These are phyloP conservation scores for Enteromius paludinosus DNA, from an alignment of 2,797 vertebrate species.

Conservation along the genomic window DNA sequence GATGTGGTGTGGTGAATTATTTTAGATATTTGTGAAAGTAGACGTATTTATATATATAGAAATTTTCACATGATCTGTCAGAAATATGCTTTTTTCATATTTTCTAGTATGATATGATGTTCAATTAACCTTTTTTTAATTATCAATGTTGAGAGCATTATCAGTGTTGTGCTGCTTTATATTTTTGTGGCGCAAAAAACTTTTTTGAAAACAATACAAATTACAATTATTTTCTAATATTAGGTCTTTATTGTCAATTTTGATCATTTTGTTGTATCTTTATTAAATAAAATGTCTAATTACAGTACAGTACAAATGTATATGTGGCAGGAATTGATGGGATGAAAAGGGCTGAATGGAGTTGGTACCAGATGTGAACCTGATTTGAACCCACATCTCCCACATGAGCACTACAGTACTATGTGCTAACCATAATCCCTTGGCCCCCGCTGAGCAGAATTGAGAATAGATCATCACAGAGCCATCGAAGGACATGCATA, in stretches of 20 bases:
- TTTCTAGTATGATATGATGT: not conserved
- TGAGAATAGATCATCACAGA: not conserved
- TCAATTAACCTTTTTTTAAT: not conserved
- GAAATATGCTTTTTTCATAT: not conserved
- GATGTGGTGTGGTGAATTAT: not conserved
- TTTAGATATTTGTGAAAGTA: no score
- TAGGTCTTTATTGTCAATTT: no score
- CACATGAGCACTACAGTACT: not conserved
- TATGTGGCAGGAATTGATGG: not conserved
- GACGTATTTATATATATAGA: not conserved
- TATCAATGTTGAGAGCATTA: not conserved
- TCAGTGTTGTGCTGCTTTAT: not conserved
- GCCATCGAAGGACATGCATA: conserved; percentile 6
- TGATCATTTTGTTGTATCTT: not conserved
- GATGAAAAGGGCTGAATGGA: not conserved
- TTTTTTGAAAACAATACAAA: not conserved
- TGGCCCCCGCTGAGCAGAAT: not conserved
- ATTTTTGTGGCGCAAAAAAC: not conserved
- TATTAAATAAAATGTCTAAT: not conserved
- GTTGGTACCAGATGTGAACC: not conserved
- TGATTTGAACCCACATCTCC: conserved; percentile 8
- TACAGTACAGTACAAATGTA: not conserved
- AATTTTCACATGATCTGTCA: not conserved
- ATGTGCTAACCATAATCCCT: not conserved
- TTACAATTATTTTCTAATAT: not conserved